Evolutionary conservation across 2,797 vertebrate genomes (phyloP), one percentile per base, ranked within the genome.

Genomic region (Spondyliosoma cantharus): DNA sequence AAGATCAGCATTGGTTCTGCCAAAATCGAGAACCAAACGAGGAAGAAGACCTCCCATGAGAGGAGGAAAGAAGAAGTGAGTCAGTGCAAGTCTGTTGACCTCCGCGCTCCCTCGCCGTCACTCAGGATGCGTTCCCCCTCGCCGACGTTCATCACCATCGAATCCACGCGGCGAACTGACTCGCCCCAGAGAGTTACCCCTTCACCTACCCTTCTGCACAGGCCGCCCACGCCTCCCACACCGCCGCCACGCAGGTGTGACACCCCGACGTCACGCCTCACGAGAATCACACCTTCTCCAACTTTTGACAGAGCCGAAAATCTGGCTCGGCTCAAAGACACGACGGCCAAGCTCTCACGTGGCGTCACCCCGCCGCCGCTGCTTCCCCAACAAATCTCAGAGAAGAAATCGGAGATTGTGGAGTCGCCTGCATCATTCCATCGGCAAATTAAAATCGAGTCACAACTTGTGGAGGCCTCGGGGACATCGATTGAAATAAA

Each of bases 101-200:
- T 87, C n/a, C 95, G 90, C 76, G 75, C 87, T 45, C 91, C 93
- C 7, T 95, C 95, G 9, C 95, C 95, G 0, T 93, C 86, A 17
- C 89, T 96, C 56, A 96, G 94, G 86, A 95, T 93, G 89, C 93
- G 94, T 3, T 93, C 96, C 0, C 95, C 96, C 0, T 98, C 97
- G 0, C 97, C 97, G 15, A 96, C 96, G 1, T 97, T 96, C 58
- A 97, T 98, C 84, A 97, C 95, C 48, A 97, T 97, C 4, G 96
- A 97, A 74, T 97, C 97, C 29, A 96, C 92, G 0, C 92, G 94
- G 32, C 89, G 93, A 80, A 93, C 92, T 0, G 94, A 96, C 68
- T 95, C 95, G 0, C 93, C 96, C 22, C 85, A 95, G 9, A 94
- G 92, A 86, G 91, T 95, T 3, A 91, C 86, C 11, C 92, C 90